Conservation (phyloP, 2,797 vertebrate species). For the Sebastiscus tertius region DNA sequence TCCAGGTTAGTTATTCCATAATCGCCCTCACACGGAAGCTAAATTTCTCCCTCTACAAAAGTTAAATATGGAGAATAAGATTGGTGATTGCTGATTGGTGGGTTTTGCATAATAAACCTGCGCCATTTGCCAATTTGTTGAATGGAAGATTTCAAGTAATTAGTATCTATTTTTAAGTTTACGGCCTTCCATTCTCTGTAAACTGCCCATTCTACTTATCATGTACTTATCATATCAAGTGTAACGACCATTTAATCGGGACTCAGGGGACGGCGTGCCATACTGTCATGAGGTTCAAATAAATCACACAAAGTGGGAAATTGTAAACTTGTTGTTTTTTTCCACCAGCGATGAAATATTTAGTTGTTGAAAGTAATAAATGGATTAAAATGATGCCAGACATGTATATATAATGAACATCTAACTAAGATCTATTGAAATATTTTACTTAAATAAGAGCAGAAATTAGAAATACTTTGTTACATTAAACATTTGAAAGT, state of each 20-base stretch:
- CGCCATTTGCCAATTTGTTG: slow-evolving; percentile 45
- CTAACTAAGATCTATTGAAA: no score
- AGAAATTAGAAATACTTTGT: background rate
- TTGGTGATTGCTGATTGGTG: slow-evolving; percentile 38
- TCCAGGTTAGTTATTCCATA: slow-evolving; percentile 69
- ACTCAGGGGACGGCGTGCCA: slow-evolving; percentile 10
- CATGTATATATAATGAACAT: no score
- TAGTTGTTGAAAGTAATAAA: background rate
- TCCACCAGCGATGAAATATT: background rate
- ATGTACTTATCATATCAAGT: background rate
- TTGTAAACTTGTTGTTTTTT: slow-evolving; percentile 23
- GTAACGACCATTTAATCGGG: slow-evolving; percentile 49
- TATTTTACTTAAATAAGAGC: no score
- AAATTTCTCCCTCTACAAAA: slow-evolving; percentile 34
- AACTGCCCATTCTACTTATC: slow-evolving; percentile 43
- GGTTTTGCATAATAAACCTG: slow-evolving; percentile 73
- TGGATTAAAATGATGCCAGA: background rate
- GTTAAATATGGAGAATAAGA: slow-evolving; percentile 30
- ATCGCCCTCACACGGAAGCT: slow-evolving; percentile 29
- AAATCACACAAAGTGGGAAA: slow-evolving; percentile 15
- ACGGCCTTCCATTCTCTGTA: slow-evolving; percentile 48
- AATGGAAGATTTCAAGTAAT: slow-evolving; percentile 63
- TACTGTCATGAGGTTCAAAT: background rate
- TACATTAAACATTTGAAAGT: background rate
- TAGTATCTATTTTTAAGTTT: slow-evolving; percentile 73